Conservation (phyloP, 37 sponge, comb jelly and placozoan genomes). For the Cladorhizidae sp. region DNA sequence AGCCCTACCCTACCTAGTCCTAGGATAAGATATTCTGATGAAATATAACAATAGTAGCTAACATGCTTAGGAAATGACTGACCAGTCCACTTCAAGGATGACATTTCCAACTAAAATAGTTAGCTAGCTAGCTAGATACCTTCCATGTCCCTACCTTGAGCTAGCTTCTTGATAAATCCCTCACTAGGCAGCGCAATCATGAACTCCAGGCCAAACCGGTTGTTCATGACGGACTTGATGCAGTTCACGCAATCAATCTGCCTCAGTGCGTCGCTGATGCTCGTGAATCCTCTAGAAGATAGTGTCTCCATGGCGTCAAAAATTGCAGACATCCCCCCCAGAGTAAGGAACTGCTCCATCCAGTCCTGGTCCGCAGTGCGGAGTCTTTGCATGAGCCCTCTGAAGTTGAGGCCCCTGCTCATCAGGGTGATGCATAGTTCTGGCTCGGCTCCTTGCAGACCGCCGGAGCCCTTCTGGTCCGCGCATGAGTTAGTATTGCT, state of each 20-base stretch:
- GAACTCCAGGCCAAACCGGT: conserved; percentile 73
- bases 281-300: conserved; percentile 65
- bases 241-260: conserved; percentile 91
- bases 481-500: neutral
- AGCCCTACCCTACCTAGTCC: too few species aligned
- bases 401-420: conserved; percentile 63
- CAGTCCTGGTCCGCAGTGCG: conserved; percentile 70
- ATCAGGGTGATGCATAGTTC: conserved; percentile 74
- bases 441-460: conserved; percentile 76
- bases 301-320: conserved; percentile 80
- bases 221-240: conserved; percentile 91
- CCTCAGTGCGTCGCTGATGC: conserved; percentile 79
- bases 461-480: neutral
- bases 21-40: too few species aligned
- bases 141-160: conserved; percentile 47
- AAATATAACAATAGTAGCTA: too few species aligned
- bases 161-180: conserved; percentile 56
- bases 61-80: too few species aligned
- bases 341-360: conserved; percentile 85
- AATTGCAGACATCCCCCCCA: conserved; percentile 78
- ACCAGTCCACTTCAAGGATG: too few species aligned
- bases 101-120: too few species aligned
- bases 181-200: conserved; percentile 60
- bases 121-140: too few species aligned
- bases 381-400: conserved; percentile 72